phyloP scores from a whole-genome alignment of 2,888 invertebrate genomes.

The Prenolepis imparis region DNA sequence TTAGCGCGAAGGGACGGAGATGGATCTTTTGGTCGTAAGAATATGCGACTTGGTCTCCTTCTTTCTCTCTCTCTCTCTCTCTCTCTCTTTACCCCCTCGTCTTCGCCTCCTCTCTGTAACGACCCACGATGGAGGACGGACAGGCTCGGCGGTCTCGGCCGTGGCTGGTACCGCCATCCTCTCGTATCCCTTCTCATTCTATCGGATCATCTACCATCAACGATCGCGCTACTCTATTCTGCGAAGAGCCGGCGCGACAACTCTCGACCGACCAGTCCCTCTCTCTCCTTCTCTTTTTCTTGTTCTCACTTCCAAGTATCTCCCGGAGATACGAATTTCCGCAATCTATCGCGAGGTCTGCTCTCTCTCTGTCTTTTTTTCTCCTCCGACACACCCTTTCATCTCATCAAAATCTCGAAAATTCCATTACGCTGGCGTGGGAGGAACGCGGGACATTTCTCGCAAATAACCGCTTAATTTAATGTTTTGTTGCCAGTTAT shows the following conservation, averaged over 20 bases:
- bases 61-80: neutral
- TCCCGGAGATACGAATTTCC: slow-evolving; percentile 29
- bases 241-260: slow-evolving; percentile 45
- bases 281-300: slow-evolving; percentile 11
- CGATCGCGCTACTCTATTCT: slow-evolving; percentile 58
- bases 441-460: too few relatives aligned
- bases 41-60: slow-evolving; percentile 21
- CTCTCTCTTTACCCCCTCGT: slow-evolving; percentile 15
- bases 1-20: slow-evolving; percentile 44
- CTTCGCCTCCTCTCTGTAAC: slow-evolving; percentile 38
- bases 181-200: slow-evolving; percentile 82
- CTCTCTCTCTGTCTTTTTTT: neutral
- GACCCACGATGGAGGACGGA: slow-evolving; percentile 66
- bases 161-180: slow-evolving; percentile 86
- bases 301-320: neutral
- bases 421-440: slow-evolving; percentile 8
- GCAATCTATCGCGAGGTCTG: neutral
- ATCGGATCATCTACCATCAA: slow-evolving; percentile 69
- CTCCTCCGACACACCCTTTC: neutral
- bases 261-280: slow-evolving; percentile 40
- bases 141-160: slow-evolving; percentile 74
- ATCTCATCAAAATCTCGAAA: slow-evolving; percentile 2
- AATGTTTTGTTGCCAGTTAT: neutral
- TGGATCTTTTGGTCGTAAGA: slow-evolving; percentile 58
- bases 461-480: slow-evolving; percentile 8